Conservation (phyloP, 2,113 vertebrate genomes). For the Eidolon helvum region DNA sequence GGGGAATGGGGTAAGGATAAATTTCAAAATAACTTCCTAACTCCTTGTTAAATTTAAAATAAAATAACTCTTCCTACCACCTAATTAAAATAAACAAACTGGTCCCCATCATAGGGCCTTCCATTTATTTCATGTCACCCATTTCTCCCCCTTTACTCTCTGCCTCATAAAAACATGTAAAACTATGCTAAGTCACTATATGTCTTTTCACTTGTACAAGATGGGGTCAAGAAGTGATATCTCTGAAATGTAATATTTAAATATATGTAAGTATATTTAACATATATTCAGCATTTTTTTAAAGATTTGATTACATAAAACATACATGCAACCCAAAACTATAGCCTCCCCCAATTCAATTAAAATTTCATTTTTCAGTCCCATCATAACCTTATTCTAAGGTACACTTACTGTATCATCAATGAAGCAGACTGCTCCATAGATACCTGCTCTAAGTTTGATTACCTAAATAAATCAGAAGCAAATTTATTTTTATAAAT, state of each 20-base stretch:
- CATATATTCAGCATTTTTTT: neutral
- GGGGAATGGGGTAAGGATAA: neutral
- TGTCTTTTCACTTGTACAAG: neutral
- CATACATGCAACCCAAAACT: neutral
- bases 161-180: neutral
- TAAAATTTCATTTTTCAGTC: neutral
- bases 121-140: neutral
- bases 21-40: constrained; percentile 32
- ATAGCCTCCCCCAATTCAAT: neutral
- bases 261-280: neutral
- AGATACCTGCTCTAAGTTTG: neutral
- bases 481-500: neutral
- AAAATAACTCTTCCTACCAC: constrained; percentile 6
- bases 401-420: neutral
- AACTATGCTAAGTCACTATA: neutral
- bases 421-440: neutral
- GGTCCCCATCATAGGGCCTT: neutral
- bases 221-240: neutral
- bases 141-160: neutral
- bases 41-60: constrained; percentile 44
- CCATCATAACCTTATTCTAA: neutral
- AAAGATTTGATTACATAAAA: neutral
- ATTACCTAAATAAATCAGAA: neutral
- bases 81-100: constrained; percentile 32
- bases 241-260: neutral